These are phyloP conservation scores for Doris montereyensis DNA, from an alignment of 2,888 invertebrate genomes.

Conservation along the genomic window DNA sequence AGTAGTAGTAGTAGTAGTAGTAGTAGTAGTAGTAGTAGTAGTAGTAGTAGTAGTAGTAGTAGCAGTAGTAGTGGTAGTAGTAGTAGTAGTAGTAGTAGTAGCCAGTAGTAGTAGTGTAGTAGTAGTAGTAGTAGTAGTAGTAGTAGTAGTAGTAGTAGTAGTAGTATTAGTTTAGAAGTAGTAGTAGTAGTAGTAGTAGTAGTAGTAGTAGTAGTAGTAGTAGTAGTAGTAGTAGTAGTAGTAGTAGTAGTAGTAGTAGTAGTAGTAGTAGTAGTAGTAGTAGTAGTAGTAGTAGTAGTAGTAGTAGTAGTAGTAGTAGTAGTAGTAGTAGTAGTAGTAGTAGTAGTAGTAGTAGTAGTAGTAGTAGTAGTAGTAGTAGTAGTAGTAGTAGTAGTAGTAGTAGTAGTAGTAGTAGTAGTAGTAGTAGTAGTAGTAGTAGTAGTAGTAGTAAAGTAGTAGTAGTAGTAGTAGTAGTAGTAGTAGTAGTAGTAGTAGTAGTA, in stretches of 20 bases:
- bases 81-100: too few species aligned
- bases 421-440: slow-evolving; percentile 36
- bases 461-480: slow-evolving; percentile 15
- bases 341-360: slow-evolving; percentile 37
- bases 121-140: too few species aligned
- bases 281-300: slow-evolving; percentile 37
- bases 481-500: slow-evolving; percentile 29
- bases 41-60: slow-evolving; percentile 28
- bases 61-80: slow-evolving; percentile 20
- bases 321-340: slow-evolving; percentile 35
- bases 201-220: slow-evolving; percentile 28
- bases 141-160: too few species aligned
- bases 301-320: slow-evolving; percentile 34
- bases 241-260: slow-evolving; percentile 27
- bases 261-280: slow-evolving; percentile 30
- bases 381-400: slow-evolving; percentile 40
- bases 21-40: slow-evolving; percentile 28
- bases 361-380: slow-evolving; percentile 37
- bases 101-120: too few species aligned
- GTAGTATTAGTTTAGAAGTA: too few species aligned
- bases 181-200: slow-evolving; percentile 16
- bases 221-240: slow-evolving; percentile 26
- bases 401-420: slow-evolving; percentile 37
- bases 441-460: slow-evolving; percentile 31
- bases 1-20: not conserved